A percentile compares a stretch with the other conserved stretches of the same genome.
phyloP scores from a whole-genome alignment of 2,888 invertebrate genomes.

The Erebia ligea region DNA sequence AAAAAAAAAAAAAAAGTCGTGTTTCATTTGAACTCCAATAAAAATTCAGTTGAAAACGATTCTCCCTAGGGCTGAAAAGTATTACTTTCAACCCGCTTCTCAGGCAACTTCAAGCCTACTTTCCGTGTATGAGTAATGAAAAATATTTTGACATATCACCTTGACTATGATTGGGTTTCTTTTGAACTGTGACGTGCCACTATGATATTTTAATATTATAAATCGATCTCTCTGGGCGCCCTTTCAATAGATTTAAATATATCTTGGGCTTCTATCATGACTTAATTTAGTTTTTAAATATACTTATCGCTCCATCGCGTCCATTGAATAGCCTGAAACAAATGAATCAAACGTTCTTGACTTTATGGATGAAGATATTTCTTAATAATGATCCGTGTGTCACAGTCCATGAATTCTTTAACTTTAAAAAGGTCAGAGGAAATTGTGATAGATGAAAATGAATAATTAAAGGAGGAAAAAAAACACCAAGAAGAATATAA shows the following conservation, averaged over 20 bases:
- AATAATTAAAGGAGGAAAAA: too few relatives aligned
- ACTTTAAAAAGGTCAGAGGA: neutral
- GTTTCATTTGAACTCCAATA: too few relatives aligned
- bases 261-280: constrained; percentile 8
- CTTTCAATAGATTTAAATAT: constrained; percentile 24
- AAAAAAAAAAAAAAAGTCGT: too few relatives aligned
- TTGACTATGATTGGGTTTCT: constrained; percentile 33
- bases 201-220: constrained; percentile 19
- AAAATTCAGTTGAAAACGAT: too few relatives aligned
- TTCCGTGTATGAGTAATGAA: too few relatives aligned
- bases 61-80: too few relatives aligned
- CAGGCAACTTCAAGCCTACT: too few relatives aligned
- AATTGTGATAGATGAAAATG: neutral
- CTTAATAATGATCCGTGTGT: neutral
- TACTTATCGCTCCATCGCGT: neutral
- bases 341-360: neutral
- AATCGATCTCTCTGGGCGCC: constrained; percentile 12
- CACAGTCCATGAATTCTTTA: neutral
- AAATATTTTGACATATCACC: constrained; percentile 44
- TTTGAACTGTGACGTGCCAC: constrained; percentile 26
- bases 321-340: neutral
- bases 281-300: constrained; percentile 13
- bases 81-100: too few relatives aligned
- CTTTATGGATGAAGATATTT: neutral
- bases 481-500: too few relatives aligned